phyloP scores from a whole-genome alignment of 2,113 vertebrate genomes.

The Eolophus roseicapilla region DNA sequence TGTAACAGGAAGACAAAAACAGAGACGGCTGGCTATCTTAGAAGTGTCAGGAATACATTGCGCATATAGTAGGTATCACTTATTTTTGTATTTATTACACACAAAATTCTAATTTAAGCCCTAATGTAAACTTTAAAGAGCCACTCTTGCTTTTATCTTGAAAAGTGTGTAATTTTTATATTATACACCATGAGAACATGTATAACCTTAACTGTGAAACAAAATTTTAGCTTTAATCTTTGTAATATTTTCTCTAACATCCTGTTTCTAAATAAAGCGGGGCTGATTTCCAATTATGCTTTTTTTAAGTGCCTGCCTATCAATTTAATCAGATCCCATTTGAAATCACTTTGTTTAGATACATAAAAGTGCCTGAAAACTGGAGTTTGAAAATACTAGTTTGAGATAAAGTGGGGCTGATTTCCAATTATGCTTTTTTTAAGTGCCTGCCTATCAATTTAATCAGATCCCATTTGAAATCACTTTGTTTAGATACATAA shows the following conservation, averaged over 20 bases:
- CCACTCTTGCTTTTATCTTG: neutral
- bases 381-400: neutral
- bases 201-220: neutral
- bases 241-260: neutral
- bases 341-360: neutral
- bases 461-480: neutral
- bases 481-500: neutral
- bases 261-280: neutral
- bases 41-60: neutral
- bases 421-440: neutral
- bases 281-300: neutral
- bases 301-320: neutral
- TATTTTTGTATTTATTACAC: neutral
- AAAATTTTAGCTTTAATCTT: neutral
- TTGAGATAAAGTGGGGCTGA: neutral
- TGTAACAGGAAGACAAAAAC: neutral
- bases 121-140: neutral
- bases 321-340: neutral
- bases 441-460: neutral
- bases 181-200: neutral
- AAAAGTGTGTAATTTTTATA: neutral
- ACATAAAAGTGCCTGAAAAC: neutral
- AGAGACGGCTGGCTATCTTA: neutral
- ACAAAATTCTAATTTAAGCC: neutral
- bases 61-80: neutral